Conservation (phyloP, 2,113 vertebrate genomes). For the Propithecus coquereli region DNA sequence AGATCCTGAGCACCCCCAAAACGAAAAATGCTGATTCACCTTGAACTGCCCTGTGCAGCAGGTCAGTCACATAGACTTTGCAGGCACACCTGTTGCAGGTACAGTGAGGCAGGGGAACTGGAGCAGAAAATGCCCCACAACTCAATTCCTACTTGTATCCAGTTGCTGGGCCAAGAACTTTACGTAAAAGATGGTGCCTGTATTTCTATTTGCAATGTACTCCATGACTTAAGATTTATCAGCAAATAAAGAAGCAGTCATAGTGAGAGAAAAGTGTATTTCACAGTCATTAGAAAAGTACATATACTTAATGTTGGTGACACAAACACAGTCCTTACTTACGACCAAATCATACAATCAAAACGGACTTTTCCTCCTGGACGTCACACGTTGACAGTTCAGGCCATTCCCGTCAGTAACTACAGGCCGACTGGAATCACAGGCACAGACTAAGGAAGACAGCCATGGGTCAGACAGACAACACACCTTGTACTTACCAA, state of each 20-base stretch:
- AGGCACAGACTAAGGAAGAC: constrained; percentile 54
- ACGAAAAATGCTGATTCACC: not conserved
- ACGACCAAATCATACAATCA: constrained; percentile 7
- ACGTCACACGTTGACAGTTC: constrained; percentile 7
- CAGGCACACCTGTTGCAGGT: not conserved
- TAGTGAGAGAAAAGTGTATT: constrained; percentile 76
- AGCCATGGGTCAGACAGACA: constrained; percentile 61
- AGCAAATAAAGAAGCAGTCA: not conserved
- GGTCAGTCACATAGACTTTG: accelerated
- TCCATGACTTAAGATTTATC: not conserved
- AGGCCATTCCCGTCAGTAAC: constrained; percentile 23
- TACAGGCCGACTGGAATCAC: constrained; percentile 39
- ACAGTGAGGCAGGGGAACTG: not conserved
- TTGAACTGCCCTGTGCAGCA: not conserved
- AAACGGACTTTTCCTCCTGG: not conserved
- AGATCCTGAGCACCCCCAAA: not conserved
- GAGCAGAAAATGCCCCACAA: not conserved
- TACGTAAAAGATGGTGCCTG: not conserved
- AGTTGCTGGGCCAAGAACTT: not conserved
- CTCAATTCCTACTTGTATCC: not conserved
- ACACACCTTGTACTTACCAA: constrained; percentile 53
- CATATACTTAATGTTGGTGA: constrained; percentile 73
- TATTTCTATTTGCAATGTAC: not conserved
- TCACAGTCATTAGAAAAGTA: constrained; percentile 79
- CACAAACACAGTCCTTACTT: constrained; percentile 68